Percentiles rank a stretch among this genome's conserved stretches.
These are phyloP conservation scores for Erpornis zantholeuca DNA, from an alignment of 2,113 vertebrate species.

Conservation along the genomic window DNA sequence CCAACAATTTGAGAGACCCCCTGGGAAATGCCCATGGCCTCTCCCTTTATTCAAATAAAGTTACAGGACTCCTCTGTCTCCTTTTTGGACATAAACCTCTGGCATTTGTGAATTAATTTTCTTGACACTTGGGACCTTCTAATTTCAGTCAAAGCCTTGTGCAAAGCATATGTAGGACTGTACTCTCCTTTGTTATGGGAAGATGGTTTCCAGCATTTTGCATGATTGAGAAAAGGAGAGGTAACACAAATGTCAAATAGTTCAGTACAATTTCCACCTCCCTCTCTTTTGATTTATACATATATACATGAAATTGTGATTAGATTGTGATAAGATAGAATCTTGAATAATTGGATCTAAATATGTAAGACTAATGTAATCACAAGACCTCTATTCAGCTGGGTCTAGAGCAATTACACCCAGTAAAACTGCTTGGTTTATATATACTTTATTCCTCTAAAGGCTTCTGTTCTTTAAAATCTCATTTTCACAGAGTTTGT, in stretches of 20 bases:
- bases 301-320: neutral
- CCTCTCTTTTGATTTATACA: neutral
- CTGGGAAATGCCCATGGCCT: neutral
- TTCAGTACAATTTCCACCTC: neutral
- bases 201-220: neutral
- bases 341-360: constrained; percentile 4
- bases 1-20: neutral
- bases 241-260: neutral
- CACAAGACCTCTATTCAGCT: neutral
- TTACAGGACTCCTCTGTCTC: neutral
- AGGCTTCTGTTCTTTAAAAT: neutral
- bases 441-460: neutral
- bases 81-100: neutral
- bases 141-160: neutral
- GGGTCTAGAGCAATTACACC: neutral
- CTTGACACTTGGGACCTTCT: neutral
- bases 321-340: neutral
- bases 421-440: neutral
- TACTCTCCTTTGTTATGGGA: neutral
- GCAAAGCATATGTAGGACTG: neutral
- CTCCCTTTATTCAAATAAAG: neutral
- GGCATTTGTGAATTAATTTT: neutral
- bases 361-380: neutral
- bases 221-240: neutral
- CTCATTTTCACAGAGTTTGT: neutral